Evolutionary conservation across 2,888 invertebrate species (phyloP), one percentile per base, ranked within the genome.

Genomic region (Rhorus exstirpatorius): DNA sequence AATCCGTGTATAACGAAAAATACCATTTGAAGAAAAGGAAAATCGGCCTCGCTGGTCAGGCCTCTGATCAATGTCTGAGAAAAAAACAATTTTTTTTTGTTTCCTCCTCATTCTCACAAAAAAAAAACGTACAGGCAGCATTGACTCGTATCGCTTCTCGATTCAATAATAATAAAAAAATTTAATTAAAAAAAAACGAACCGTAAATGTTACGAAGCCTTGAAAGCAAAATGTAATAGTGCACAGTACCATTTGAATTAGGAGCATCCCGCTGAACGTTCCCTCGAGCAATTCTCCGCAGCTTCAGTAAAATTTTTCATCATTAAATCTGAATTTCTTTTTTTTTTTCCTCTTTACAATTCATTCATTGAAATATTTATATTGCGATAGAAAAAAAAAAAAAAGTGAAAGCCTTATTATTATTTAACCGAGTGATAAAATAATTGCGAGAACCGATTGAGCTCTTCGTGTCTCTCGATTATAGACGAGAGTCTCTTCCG

Each of bases 141-240:
- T n/a, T 55, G 75, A 10, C 7, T 21, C 10, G 19, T 53, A 53
- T 12, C 46, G 46, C 10, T 46, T 46, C 21, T 84, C 26, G 17
- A 49, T 1, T 31, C 49, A 4, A 31, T 26, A 1, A 63, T 41
- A 61, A 61, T 58, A 35, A 4, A n/a, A n/a, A n/a, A n/a, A n/a
- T n/a, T n/a, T n/a, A n/a, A n/a, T n/a, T n/a, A 12, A 53, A 7
- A 51, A 63, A 61, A 26, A 7, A 79, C 83, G 46, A 68, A 85
- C 87, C 86, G 71, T 82, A 4, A 87, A 79, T 12, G 86, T 80
- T 24, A 80, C 81, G 70, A 85, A 88, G 51, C 85, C 86, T 77
- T 86, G 84, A 10, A 86, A 84, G 55, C 88, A 87, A 38, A 87
- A 71, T 44, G 68, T 84, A 61, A 85, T 49, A 4, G 87, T 84